Evolutionary conservation across 1,140 invertebrate genomes (phyloP), one percentile per base, ranked within the genome.

Genomic region (Panonychus citri): DNA sequence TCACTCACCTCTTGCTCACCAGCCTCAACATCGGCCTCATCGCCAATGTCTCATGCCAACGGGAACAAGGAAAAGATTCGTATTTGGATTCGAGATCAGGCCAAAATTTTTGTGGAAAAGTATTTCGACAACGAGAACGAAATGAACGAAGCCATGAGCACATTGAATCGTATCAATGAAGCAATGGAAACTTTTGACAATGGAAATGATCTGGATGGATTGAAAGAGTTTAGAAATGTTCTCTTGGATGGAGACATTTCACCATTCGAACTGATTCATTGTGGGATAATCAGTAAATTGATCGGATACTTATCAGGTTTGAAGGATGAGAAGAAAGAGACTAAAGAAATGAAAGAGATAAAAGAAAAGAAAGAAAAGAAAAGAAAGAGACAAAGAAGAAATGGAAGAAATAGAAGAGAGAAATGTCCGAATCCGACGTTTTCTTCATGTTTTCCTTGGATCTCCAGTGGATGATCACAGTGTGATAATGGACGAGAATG

Each of bases 211-310:
- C 67, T 81, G 28, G 75, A 78, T 60, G 83, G 85, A 3, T 71
- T 96, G 26, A 72, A 77, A 26, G 82, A 88, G 66, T 76, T 96
- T 48, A 77, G 83, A 52, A 79, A 81, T 62, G 88, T 94, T 63
- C 77, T 96, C 54, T 74, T 84, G 57, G 83, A 89, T 64, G 89
- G 85, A 66, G 90, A 97, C 68, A 88, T 95, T 60, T 94, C 89
- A 55, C 88, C 90, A 1, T 97, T 97, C 73, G 91, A 96, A 74
- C 83, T 97, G 48, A 95, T 94, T 68, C 89, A 96, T 68, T 91
- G 86, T 61, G 89, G 89, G 54, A 75, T 97, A 40, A 82, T 96
- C 15, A 80, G 79, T 60, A 81, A 85, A 48, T 73, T 96, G 59
- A 75, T 93, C n/a, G 77, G 80, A 65, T 93, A 82, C 71, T 75